phyloP scores from a whole-genome alignment of 2,113 vertebrate species.

The Lates calcarifer region DNA sequence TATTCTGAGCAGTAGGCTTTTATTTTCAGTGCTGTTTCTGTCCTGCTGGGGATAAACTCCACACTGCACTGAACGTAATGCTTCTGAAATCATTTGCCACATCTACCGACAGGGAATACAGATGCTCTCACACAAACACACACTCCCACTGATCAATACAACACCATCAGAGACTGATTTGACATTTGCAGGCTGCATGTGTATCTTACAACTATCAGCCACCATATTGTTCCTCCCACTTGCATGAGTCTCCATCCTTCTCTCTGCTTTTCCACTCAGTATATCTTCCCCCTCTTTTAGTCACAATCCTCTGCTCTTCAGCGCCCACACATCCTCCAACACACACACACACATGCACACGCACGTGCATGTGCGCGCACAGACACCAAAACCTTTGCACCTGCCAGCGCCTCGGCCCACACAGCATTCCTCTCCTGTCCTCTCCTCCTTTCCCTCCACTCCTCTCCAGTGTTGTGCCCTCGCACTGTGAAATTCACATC shows the following conservation, averaged over 20 bases:
- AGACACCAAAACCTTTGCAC: conserved; percentile 65
- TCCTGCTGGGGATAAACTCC: conserved; percentile 3
- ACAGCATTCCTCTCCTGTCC: conserved; percentile 51
- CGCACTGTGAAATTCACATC: conserved; percentile 48
- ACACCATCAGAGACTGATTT: conserved; percentile 35
- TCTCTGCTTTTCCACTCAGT: conserved; percentile 62
- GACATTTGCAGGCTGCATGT: conserved; percentile 46
- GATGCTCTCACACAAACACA: conserved; percentile 35
- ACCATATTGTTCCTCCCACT: conserved; percentile 62
- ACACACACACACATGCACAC: conserved; percentile 35
- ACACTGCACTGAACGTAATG: neutral
- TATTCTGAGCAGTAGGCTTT: conserved; percentile 1
- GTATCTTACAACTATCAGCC: conserved; percentile 19
- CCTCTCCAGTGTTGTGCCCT: conserved; percentile 40
- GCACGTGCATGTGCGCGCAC: neutral
- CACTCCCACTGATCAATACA: conserved; percentile 34
- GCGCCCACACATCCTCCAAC: conserved; percentile 64
- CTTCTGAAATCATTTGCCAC: neutral
- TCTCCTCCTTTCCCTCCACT: conserved; percentile 43
- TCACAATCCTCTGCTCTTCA: conserved; percentile 56
- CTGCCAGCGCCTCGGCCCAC: conserved; percentile 73
- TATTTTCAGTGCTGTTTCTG: neutral
- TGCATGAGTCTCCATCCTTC: conserved; percentile 46
- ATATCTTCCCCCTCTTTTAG: conserved; percentile 62
- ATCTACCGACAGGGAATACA: conserved; percentile 26